phyloP scores from a whole-genome alignment of 37 sponge, comb jelly and placozoan species.

The Tethya wilhelma region DNA sequence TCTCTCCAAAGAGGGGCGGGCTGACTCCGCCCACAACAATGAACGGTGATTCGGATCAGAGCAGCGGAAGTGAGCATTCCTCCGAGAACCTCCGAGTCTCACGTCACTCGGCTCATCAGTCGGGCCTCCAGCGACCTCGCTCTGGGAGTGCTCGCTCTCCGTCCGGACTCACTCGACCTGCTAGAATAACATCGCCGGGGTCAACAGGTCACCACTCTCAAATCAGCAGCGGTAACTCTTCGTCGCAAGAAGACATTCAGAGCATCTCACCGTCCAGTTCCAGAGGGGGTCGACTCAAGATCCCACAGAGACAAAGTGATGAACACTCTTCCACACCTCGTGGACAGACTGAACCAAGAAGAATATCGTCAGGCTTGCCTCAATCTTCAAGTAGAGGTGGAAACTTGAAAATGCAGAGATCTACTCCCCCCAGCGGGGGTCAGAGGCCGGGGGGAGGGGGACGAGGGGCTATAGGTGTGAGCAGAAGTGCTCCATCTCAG shows the following conservation, averaged over 20 bases:
- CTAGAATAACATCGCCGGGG: not conserved
- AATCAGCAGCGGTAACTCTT: not conserved
- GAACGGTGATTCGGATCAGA: not conserved
- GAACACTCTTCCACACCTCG: not conserved
- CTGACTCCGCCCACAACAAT: not conserved
- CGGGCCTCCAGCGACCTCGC: not conserved
- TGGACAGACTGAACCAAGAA: not conserved
- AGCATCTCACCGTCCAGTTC: not conserved
- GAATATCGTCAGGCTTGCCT: not conserved
- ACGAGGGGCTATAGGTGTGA: not conserved
- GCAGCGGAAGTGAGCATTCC: not conserved
- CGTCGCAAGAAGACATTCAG: not conserved
- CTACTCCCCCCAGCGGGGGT: not conserved
- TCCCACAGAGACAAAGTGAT: not conserved
- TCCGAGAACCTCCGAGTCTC: not conserved
- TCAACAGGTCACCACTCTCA: not conserved
- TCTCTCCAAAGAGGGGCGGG: not conserved
- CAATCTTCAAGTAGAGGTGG: not conserved
- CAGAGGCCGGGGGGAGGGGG: not conserved
- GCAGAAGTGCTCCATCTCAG: not conserved
- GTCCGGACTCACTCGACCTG: not conserved
- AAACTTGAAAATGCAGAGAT: not conserved
- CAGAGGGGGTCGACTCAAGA: not conserved
- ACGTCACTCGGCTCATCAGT: not conserved
- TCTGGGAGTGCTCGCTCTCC: not conserved